Percentiles rank a stretch among this genome's conserved stretches.
These are phyloP conservation scores for Amiota communis DNA, from an alignment of 2,888 invertebrate genomes.

Conservation along the genomic window DNA sequence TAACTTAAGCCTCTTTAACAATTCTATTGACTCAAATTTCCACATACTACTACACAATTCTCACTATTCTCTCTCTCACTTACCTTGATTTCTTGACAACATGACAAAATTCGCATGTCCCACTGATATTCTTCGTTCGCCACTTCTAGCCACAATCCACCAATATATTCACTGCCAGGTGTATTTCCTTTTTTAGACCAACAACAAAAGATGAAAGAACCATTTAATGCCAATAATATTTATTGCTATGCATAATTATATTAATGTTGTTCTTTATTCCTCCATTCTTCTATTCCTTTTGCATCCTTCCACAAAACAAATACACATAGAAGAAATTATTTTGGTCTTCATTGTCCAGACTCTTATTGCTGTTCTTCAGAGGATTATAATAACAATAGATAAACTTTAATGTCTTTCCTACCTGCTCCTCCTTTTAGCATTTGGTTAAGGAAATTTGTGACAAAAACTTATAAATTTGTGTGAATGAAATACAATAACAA, in stretches of 20 bases:
- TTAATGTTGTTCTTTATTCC: background rate
- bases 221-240: background rate
- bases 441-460: background rate
- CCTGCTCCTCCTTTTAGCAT: background rate
- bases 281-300: too few relatives aligned
- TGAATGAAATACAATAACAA: too few relatives aligned
- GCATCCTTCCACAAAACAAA: too few relatives aligned
- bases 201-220: background rate
- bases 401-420: background rate
- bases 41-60: conserved; percentile 55
- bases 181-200: background rate
- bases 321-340: too few relatives aligned
- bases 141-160: background rate
- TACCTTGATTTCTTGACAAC: conserved; percentile 1
- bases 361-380: background rate
- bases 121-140: background rate
- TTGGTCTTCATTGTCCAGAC: too few relatives aligned
- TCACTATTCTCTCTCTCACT: too few relatives aligned
- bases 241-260: conserved; percentile 4
- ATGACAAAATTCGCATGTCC: background rate
- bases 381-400: background rate
- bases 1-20: conserved; percentile 73
- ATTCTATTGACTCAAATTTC: conserved; percentile 69
- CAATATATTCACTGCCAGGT: background rate
- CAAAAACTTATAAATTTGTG: too few relatives aligned